Evolutionary conservation across 2,888 invertebrate species (phyloP).

Genomic region (Epinotia nisella): DNA sequence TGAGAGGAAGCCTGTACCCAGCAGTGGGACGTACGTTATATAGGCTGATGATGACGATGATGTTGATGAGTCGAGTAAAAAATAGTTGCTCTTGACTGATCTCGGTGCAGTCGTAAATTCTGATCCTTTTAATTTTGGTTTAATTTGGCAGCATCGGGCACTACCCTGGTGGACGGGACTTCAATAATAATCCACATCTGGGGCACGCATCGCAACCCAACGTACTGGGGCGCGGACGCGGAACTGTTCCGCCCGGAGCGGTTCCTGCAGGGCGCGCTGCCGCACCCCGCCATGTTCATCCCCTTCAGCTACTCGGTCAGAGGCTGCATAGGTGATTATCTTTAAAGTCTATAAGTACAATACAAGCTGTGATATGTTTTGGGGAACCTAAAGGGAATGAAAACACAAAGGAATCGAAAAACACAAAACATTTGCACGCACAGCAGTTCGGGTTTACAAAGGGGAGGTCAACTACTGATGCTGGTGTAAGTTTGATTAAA

Average conservation of each 20-base stretch:
- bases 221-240: slow-evolving; percentile 8
- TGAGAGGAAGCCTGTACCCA: not conserved
- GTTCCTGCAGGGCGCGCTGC: slow-evolving; percentile 14
- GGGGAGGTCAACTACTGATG: too few species aligned
- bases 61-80: too few species aligned
- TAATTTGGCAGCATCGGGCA: not conserved
- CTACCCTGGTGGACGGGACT: not conserved
- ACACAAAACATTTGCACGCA: too few species aligned
- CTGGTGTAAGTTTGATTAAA: too few species aligned
- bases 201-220: slow-evolving; percentile 11
- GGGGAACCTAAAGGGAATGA: too few species aligned
- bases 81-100: too few species aligned
- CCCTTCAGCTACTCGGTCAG: slow-evolving; percentile 16
- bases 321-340: slow-evolving; percentile 1
- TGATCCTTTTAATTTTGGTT: not conserved
- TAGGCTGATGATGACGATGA: too few species aligned
- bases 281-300: slow-evolving; percentile 5
- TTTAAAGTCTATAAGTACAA: too few species aligned
- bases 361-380: too few species aligned
- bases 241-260: slow-evolving; percentile 18
- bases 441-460: too few species aligned
- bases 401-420: too few species aligned
- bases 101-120: too few species aligned
- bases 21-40: not conserved
- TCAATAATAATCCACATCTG: not conserved